Conservation (phyloP, 37 sponge, comb jelly and placozoan species). For the Crambe crambe region DNA sequence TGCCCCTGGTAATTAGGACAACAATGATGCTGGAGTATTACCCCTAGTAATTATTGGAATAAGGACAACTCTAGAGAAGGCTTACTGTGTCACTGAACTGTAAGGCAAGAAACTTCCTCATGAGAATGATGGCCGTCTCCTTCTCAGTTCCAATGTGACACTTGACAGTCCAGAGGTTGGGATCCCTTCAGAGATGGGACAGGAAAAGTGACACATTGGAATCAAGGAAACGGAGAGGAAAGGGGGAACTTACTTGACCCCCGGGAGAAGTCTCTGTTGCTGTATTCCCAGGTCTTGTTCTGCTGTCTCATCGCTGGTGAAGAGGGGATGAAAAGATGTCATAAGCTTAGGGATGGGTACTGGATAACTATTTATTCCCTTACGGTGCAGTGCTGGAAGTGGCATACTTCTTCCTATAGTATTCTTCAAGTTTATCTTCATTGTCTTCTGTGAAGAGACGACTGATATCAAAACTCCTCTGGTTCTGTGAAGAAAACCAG, state of each 20-base stretch:
- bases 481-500: conserved; percentile 2
- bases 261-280: conserved; percentile 94
- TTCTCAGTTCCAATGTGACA: conserved; percentile 92
- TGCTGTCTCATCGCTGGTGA: conserved; percentile 56
- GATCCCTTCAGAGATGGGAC: conserved; percentile 64
- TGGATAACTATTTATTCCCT: not conserved
- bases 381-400: conserved; percentile 53
- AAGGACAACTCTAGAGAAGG: too few relatives aligned
- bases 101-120: conserved; percentile 89
- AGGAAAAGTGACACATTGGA: not conserved
- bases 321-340: not conserved
- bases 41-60: too few relatives aligned
- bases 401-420: conserved; percentile 84
- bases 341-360: not conserved
- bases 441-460: conserved; percentile 61
- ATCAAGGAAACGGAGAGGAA: not conserved
- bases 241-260: conserved; percentile 75
- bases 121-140: conserved; percentile 87
- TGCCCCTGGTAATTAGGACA: too few relatives aligned
- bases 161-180: conserved; percentile 96
- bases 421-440: conserved; percentile 78
- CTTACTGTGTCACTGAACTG: conserved; percentile 78
- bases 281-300: conserved; percentile 75
- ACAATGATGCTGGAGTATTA: too few relatives aligned
- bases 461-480: conserved; percentile 50